These are phyloP conservation scores for Nomada ferruginata DNA, from an alignment of 2,888 invertebrate species.

Conservation along the genomic window DNA sequence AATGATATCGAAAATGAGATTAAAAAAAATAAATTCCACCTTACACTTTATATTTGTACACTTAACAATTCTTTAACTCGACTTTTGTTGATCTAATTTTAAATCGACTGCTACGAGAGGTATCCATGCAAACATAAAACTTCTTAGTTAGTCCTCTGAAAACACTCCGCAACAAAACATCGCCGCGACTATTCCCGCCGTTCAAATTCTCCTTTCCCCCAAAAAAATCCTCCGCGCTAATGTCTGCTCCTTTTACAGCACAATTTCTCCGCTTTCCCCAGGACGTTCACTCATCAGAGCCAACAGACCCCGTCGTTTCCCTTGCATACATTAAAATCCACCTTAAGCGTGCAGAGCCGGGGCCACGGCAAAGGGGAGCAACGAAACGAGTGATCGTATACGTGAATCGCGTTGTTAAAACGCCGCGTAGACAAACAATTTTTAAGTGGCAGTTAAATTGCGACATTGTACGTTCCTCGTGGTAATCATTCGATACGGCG, in stretches of 20 bases:
- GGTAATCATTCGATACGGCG: conserved; percentile 61
- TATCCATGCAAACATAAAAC: no score
- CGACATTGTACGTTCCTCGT: conserved; percentile 67
- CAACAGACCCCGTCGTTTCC: background rate
- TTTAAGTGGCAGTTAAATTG: conserved; percentile 78
- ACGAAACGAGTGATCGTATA: conserved; percentile 64
- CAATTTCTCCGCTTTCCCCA: conserved; percentile 11
- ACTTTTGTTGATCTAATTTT: no score
- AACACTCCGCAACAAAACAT: no score
- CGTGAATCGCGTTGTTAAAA: conserved; percentile 54
- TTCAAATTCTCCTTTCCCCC: background rate
- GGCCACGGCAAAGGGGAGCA: conserved; percentile 50
- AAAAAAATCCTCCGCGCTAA: background rate
- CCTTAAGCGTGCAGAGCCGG: conserved; percentile 56
- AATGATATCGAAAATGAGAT: background rate
- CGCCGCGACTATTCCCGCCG: no score
- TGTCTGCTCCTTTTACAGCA: conserved; percentile 20
- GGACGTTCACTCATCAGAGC: conserved; percentile 7
- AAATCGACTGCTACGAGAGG: no score
- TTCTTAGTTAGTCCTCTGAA: background rate
- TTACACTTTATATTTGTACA: no score
- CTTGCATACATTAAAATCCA: conserved; percentile 59
- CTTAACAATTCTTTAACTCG: no score
- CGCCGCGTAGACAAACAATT: conserved; percentile 78
- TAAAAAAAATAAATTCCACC: no score